Conservation (phyloP, 2,888 invertebrate genomes). For the Andricus curvator region DNA sequence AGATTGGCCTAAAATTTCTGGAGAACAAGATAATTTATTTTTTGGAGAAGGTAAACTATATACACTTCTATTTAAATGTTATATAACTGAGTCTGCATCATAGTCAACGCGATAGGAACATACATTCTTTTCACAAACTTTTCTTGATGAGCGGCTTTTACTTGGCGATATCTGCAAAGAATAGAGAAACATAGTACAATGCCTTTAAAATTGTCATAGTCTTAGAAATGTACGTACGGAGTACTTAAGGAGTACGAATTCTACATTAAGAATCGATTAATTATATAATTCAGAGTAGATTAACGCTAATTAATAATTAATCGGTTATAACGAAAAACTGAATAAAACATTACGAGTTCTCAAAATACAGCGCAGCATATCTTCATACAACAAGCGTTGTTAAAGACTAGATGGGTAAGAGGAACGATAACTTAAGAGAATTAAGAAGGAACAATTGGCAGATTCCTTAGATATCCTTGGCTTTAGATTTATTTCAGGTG, state of each 20-base stretch:
- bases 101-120: conserved; percentile 66
- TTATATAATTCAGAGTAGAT: no score
- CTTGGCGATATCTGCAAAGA: conserved; percentile 57
- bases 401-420: no score
- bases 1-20: conserved; percentile 67
- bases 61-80: conserved; percentile 73
- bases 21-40: conserved; percentile 65
- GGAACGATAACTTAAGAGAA: no score
- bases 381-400: no score
- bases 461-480: no score
- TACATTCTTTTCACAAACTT: conserved; percentile 67
- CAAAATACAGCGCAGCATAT: no score
- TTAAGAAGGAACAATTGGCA: no score
- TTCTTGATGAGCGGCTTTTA: conserved; percentile 63
- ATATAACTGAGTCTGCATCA: conserved; percentile 65
- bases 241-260: not conserved
- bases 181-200: conserved; percentile 37
- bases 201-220: conserved; percentile 11
- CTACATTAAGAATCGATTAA: no score
- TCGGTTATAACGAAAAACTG: no score
- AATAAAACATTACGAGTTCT: no score
- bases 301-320: no score
- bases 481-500: no score
- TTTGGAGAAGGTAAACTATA: conserved; percentile 68
- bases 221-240: not conserved